Evolutionary conservation across 1,140 invertebrate species (phyloP), one percentile per base, ranked within the genome.

Genomic region (Coenobita brevimanus): DNA sequence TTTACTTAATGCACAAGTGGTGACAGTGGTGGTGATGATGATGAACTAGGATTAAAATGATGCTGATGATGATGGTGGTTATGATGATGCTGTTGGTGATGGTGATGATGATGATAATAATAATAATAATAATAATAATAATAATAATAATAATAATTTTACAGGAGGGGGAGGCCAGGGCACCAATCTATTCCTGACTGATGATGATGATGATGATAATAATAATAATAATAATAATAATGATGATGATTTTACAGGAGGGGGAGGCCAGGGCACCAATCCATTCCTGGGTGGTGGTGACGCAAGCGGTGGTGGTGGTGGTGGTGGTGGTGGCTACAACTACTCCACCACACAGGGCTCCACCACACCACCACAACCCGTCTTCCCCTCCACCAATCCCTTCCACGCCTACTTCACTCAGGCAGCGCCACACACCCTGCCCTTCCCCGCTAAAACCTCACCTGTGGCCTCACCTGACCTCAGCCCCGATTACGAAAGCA

Each of bases 401-500:
- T 89, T 85, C 60, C 69, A 64, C 67, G 90, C 75, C 57, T 89
- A 86, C 64, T 76, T 83, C 21, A 38, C 67, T 43, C 67, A 27
- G 43, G 87, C 67, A 36, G 17, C 46, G 6, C 46, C 46, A 8
- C 6, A 6, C 46, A 8, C 46, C 17, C 46, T 50, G 6, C 64
- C 84, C 81, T 69, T 91, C 83, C 90, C 90, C 67, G 82, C 82
- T 24, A 91, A 91, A 84, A 89, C 89, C 50, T 91, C 91, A 21
- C 90, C 91, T 50, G 86, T 91, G 4, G 81, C 87, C 13, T 91
- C 91, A 62, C 91, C 91, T 1, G 89, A 91, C 62, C 88, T 89
- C 3, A 87, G 62, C 50, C 90, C 89, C 50, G 91, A 91, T 33
- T 91, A 91, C 75, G 89, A 92, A 24, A 89, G 88, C 83, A 92